Evolutionary conservation across 2,888 invertebrate genomes (phyloP), one percentile per base, ranked within the genome.

Genomic region (Orthosia gracilis): DNA sequence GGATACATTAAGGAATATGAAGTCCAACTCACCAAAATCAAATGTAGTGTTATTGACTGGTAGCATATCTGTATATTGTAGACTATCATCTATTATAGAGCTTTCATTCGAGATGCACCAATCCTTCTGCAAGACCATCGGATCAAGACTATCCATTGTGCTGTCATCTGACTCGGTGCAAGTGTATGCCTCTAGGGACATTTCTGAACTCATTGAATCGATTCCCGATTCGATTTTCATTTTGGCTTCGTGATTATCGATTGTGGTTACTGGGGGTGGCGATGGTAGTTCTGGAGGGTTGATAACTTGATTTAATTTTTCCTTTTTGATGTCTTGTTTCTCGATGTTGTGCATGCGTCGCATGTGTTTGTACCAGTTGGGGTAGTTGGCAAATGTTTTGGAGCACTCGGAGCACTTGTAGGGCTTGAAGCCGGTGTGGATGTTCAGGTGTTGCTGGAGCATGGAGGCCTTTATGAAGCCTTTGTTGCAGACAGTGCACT

Each of bases 281-380:
- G 74, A 63, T 0, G 67, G 49, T 26, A 77, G 31, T 61, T 73
- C 73, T 9, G 76, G 65, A 2, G 47, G 23, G 49, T 21, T 61
- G 40, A 57, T 64, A n/a, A 62, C 26, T 71, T 65, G 70, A 18
- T 58, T 69, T 5, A 45, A 57, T n/a, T 65, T 70, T 5, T 79
- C 55, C 5, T 78, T 77, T 76, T 80, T 80, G 9, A 81, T 80
- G 9, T 81, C 76, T 54, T 75, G 87, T 15, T 89, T 90, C 31
- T 91, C 89, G 23, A 92, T 85, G 4, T 92, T 90, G 76, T 96
- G 96, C 76, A 94, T 89, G 64, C 91, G 91, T 0, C 85, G 87
- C 68, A 97, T 93, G 86, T 97, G 97, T 88, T 97, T 97, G 80
- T 93, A 89, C 94, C 96, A 97, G 88, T 97, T 97, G 3, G 97